Evolutionary conservation across 2,113 vertebrate genomes (phyloP).

Genomic region (Excalfactoria chinensis): DNA sequence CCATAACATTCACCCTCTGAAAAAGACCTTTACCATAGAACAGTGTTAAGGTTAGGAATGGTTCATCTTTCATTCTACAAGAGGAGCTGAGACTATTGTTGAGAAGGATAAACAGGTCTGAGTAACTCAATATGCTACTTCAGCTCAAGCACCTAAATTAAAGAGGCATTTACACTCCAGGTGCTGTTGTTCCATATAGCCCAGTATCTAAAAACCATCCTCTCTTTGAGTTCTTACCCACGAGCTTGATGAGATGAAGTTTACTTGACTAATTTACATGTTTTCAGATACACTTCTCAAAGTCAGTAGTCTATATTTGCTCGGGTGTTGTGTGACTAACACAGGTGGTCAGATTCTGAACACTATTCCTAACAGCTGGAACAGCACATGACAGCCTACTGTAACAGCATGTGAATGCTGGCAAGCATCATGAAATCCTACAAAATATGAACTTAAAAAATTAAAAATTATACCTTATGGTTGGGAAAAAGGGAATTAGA

Average conservation of each 20-base stretch:
- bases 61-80: neutral
- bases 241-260: neutral
- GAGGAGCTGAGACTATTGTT: neutral
- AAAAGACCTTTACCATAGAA: neutral
- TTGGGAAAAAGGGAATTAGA: neutral
- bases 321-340: neutral
- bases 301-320: neutral
- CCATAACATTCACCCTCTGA: neutral
- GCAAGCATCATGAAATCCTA: neutral
- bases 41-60: neutral
- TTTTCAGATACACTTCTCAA: neutral
- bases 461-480: neutral
- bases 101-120: neutral
- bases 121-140: neutral
- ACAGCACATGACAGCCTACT: neutral
- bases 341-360: rapidly evolving
- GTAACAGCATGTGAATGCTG: neutral
- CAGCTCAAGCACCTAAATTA: neutral
- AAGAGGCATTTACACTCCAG: neutral
- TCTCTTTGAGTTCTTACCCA: neutral
- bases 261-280: neutral
- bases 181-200: rapidly evolving
- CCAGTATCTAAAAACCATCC: neutral
- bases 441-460: neutral
- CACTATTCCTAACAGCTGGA: rapidly evolving